phyloP scores from a whole-genome alignment of 2,888 invertebrate genomes.

The Lobophora halterata region DNA sequence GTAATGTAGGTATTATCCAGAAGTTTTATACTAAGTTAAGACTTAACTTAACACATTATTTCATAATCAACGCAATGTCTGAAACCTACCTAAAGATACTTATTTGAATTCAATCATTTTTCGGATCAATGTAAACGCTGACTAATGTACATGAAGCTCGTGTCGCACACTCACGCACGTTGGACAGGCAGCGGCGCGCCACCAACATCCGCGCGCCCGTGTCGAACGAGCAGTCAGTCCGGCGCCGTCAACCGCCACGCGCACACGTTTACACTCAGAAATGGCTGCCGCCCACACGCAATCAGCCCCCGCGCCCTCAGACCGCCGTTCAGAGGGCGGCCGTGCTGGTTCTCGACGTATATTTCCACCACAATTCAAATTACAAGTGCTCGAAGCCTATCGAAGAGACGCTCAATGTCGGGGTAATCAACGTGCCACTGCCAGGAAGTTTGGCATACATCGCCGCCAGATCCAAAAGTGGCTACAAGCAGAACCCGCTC shows the following conservation, averaged over 20 bases:
- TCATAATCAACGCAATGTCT: no score
- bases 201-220: slow-evolving; percentile 69
- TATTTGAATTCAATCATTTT: slow-evolving; percentile 3
- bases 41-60: no score
- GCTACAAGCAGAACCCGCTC: slow-evolving; percentile 91
- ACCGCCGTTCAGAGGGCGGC: slow-evolving; percentile 76
- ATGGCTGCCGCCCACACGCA: slow-evolving; percentile 77
- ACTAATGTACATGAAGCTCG: slow-evolving; percentile 66
- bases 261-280: slow-evolving; percentile 55
- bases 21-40: no score
- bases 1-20: no score
- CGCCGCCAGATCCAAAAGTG: slow-evolving; percentile 95
- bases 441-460: slow-evolving; percentile 94
- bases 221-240: slow-evolving; percentile 75
- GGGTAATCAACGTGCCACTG: slow-evolving; percentile 94
- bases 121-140: slow-evolving; percentile 39
- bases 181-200: slow-evolving; percentile 76
- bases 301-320: slow-evolving; percentile 70
- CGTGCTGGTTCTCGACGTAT: slow-evolving; percentile 91
- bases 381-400: slow-evolving; percentile 93
- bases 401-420: slow-evolving; percentile 92
- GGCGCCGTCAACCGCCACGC: slow-evolving; percentile 75
- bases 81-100: no score
- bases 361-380: slow-evolving; percentile 93
- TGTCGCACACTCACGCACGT: slow-evolving; percentile 73